Conservation (phyloP, 2,797 vertebrate species). For the Nannoperca obscura region DNA sequence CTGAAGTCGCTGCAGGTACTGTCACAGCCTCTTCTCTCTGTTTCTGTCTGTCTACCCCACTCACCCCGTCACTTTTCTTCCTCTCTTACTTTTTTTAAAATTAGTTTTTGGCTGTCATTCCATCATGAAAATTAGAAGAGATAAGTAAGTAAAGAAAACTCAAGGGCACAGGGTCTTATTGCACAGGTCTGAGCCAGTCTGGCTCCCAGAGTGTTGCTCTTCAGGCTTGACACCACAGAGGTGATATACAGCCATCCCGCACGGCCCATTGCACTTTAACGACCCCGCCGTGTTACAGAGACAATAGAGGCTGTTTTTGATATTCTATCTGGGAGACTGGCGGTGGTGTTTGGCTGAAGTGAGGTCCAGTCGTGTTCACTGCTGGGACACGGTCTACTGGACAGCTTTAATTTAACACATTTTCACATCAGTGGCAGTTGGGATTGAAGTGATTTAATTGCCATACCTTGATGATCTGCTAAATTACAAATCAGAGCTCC, state of each 20-base stretch:
- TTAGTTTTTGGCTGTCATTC: background rate
- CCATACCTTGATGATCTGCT: conserved; percentile 34
- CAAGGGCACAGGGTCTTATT: conserved; percentile 31
- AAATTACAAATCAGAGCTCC: conserved; percentile 43
- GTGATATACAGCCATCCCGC: conserved; percentile 74
- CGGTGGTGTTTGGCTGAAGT: conserved; percentile 54
- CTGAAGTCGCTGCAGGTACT: conserved; percentile 93
- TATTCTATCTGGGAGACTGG: conserved; percentile 75
- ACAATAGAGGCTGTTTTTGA: conserved; percentile 80
- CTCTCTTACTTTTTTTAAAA: background rate
- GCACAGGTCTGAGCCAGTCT: conserved; percentile 39
- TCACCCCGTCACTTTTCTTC: conserved; percentile 1
- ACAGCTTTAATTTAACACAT: conserved; percentile 69
- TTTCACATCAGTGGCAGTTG: conserved; percentile 50
- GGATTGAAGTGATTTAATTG: conserved; percentile 62
- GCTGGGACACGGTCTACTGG: conserved; percentile 58
- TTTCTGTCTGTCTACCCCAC: background rate
- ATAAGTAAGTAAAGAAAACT: conserved; percentile 31
- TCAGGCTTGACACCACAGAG: conserved; percentile 56
- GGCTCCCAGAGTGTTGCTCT: conserved; percentile 53
- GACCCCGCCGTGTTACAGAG: conserved; percentile 68
- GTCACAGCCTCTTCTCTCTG: background rate
- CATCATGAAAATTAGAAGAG: background rate
- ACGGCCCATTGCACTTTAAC: conserved; percentile 75
- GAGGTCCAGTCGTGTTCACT: conserved; percentile 64